Percentiles rank a stretch among this genome's conserved stretches.
Evolutionary conservation across 2,113 vertebrate species (phyloP).

Genomic region (Cryptotis parvus): DNA sequence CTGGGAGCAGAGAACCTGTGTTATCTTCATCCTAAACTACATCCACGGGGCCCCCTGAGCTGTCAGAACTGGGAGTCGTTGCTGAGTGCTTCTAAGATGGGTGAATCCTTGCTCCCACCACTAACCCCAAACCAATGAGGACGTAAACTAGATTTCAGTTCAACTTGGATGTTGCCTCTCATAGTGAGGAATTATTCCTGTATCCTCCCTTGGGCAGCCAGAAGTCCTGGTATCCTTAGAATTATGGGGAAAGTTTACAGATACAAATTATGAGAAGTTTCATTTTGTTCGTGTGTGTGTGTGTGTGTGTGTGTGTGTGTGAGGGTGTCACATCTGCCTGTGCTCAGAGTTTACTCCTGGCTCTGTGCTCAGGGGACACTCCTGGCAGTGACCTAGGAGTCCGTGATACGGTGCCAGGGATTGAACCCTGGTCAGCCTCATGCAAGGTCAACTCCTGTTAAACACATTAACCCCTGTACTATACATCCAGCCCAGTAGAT

Average conservation of each 20-base stretch:
- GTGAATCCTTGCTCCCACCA: not conserved
- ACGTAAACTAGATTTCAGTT: not conserved
- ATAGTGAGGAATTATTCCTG: not conserved
- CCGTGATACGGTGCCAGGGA: no score
- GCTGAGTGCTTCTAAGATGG: not conserved
- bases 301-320: no score
- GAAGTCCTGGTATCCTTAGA: slow-evolving; percentile 38
- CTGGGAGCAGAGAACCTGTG: no score
- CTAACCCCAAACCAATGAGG: not conserved
- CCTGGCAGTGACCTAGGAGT: no score
- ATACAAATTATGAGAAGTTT: not conserved
- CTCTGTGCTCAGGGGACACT: no score
- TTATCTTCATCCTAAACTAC: not conserved
- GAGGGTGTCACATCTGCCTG: no score
- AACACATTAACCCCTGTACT: no score
- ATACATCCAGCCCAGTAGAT: no score
- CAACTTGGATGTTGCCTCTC: not conserved
- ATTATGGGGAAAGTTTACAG: not conserved
- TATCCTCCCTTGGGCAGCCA: not conserved
- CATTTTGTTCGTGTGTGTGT: no score
- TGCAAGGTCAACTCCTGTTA: no score
- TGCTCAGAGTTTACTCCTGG: no score
- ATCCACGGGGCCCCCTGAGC: not conserved
- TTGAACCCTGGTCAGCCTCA: no score
- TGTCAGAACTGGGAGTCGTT: not conserved